A percentile compares a stretch with the other conserved stretches of the same genome.
Evolutionary conservation across 2,888 invertebrate species (phyloP).

Genomic region (Phaedon cochleariae): DNA sequence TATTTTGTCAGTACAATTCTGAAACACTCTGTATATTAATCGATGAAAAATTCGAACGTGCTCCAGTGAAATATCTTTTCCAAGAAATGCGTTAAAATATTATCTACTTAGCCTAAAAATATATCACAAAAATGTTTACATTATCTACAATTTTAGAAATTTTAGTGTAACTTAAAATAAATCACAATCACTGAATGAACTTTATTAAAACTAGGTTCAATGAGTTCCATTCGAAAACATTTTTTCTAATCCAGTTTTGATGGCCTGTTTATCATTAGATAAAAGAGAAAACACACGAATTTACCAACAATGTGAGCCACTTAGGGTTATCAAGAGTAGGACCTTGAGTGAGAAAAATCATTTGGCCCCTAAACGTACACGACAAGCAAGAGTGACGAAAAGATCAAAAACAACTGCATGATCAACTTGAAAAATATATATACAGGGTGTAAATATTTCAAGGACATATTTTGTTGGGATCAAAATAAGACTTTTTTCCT

Average conservation of each 20-base stretch:
- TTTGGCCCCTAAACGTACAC: neutral
- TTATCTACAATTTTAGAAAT: neutral
- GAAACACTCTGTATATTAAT: too few species aligned
- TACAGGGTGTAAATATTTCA: too few species aligned
- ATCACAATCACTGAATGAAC: neutral
- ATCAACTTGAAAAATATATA: too few species aligned
- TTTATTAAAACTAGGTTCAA: neutral
- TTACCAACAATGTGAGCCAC: neutral
- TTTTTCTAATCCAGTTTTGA: neutral
- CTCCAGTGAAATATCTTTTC: neutral
- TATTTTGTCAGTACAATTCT: too few species aligned
- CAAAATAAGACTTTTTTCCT: too few species aligned
- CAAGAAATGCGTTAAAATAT: neutral
- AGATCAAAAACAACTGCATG: neutral
- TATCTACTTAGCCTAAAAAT: neutral
- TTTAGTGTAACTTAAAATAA: too few species aligned
- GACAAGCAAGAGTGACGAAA: neutral
- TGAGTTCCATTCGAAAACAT: neutral
- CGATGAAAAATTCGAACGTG: too few species aligned
- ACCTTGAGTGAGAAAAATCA: neutral
- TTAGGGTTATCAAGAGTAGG: neutral
- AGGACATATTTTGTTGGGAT: too few species aligned
- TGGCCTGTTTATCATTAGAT: neutral
- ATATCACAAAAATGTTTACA: neutral
- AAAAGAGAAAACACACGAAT: neutral